These are phyloP conservation scores for Lathronympha strigana DNA, from an alignment of 2,888 invertebrate genomes.

Conservation along the genomic window DNA sequence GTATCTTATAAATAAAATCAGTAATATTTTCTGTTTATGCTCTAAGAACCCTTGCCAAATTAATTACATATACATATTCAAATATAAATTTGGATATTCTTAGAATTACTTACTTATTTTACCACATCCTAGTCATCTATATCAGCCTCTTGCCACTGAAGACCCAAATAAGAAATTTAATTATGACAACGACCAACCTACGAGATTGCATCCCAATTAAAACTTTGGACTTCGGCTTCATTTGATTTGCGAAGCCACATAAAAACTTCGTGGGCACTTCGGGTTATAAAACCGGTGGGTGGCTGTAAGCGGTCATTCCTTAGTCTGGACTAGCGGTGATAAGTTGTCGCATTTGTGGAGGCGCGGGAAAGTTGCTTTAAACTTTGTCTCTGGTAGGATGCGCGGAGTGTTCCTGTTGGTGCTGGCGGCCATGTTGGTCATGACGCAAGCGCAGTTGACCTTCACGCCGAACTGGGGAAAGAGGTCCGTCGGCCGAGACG, in stretches of 20 bases:
- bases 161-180: conserved; percentile 23
- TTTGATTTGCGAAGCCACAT: conserved; percentile 61
- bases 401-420: conserved; percentile 53
- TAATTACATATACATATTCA: too few species aligned
- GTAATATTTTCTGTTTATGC: too few species aligned
- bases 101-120: too few species aligned
- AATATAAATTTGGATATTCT: too few species aligned
- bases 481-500: conserved; percentile 54
- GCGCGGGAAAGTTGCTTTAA: neutral
- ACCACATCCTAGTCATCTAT: neutral
- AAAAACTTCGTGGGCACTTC: conserved; percentile 38
- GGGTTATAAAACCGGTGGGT: conserved; percentile 50
- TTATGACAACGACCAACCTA: conserved; percentile 7
- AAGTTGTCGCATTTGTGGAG: neutral
- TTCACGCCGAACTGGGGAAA: conserved; percentile 85
- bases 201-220: conserved; percentile 35
- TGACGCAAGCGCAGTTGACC: conserved; percentile 78
- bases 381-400: conserved; percentile 48
- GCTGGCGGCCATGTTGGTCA: conserved; percentile 50
- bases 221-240: conserved; percentile 56
- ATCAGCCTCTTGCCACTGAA: conserved; percentile 1
- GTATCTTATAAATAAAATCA: too few species aligned
- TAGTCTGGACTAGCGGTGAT: conserved; percentile 3
- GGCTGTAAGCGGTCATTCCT: conserved; percentile 38
- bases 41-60: too few species aligned